Percentiles rank a stretch among this genome's conserved stretches.
phyloP scores from a whole-genome alignment of 1,140 invertebrate species.

The Drosophila rhopaloa region DNA sequence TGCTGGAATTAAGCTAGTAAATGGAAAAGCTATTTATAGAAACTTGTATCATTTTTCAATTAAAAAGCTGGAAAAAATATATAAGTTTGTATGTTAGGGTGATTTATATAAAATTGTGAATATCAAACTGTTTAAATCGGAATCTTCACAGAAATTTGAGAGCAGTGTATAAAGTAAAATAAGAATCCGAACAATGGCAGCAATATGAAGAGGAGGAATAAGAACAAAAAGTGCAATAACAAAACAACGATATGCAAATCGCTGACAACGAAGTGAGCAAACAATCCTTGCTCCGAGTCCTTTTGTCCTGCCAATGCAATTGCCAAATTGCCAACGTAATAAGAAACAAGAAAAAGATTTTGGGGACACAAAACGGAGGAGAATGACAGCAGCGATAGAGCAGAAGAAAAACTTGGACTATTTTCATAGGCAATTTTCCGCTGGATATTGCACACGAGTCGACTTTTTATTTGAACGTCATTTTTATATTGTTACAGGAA shows the following conservation, averaged over 20 bases:
- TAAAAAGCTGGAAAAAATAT: too few species aligned
- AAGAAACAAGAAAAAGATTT: constrained; percentile 33
- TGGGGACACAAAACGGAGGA: constrained; percentile 6
- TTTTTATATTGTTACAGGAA: background rate
- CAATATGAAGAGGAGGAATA: constrained; percentile 35
- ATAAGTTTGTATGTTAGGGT: too few species aligned
- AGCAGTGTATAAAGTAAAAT: constrained; percentile 14
- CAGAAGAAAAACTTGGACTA: constrained; percentile 25
- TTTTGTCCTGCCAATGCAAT: constrained; percentile 45
- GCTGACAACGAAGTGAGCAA: constrained; percentile 51
- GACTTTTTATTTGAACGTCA: background rate
- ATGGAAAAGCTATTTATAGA: too few species aligned
- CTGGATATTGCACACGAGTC: constrained; percentile 4
- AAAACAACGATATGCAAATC: constrained; percentile 62
- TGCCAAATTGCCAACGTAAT: constrained; percentile 51
- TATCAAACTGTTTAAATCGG: too few species aligned
- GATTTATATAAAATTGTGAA: too few species aligned
- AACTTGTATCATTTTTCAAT: too few species aligned
- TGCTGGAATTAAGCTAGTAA: too few species aligned
- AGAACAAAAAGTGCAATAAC: constrained; percentile 38
- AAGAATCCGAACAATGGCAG: constrained; percentile 39
- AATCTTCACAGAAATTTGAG: background rate
- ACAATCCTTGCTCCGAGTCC: constrained; percentile 39
- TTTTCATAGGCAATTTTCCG: constrained; percentile 32
- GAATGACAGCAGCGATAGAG: constrained; percentile 11